phyloP scores from a whole-genome alignment of 2,113 vertebrate species.

The Cyrtonyx montezumae region DNA sequence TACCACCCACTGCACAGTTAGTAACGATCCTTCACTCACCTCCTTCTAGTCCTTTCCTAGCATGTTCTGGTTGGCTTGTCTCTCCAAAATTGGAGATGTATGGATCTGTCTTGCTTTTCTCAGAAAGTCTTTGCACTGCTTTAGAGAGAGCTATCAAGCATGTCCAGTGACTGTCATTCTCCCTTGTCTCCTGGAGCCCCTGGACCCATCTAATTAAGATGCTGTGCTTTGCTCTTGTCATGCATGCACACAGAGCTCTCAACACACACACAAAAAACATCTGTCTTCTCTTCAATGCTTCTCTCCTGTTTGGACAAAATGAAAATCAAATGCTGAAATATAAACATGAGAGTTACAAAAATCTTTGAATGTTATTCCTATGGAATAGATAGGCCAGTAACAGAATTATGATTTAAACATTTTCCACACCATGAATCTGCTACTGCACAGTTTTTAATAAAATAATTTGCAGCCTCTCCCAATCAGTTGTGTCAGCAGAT shows the following conservation, averaged over 20 bases:
- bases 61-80: not conserved
- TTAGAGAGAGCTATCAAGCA: slow-evolving; percentile 62
- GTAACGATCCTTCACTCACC: not conserved
- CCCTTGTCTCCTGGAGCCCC: slow-evolving; percentile 35
- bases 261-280: slow-evolving; percentile 16
- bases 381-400: not conserved
- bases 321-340: slow-evolving; percentile 49
- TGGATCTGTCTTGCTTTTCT: slow-evolving; percentile 38
- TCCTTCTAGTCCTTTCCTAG: not conserved
- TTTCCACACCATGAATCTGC: slow-evolving; percentile 26
- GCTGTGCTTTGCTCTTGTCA: slow-evolving; percentile 44
- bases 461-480: slow-evolving; percentile 70
- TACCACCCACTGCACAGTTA: not conserved
- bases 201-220: slow-evolving; percentile 63
- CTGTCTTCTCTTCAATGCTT: slow-evolving; percentile 54
- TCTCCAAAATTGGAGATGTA: slow-evolving; percentile 3
- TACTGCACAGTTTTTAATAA: slow-evolving; percentile 63
- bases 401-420: slow-evolving; percentile 53
- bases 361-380: slow-evolving; percentile 1
- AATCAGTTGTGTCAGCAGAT: slow-evolving; percentile 75
- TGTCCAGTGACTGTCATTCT: slow-evolving; percentile 55
- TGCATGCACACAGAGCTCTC: slow-evolving; percentile 42
- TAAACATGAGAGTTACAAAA: slow-evolving; percentile 13
- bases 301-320: slow-evolving; percentile 52
- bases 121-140: slow-evolving; percentile 13